phyloP scores from a whole-genome alignment of 30 jellyfish, hydroid and myxozoan genomes.

The Aurelia sp. region DNA sequence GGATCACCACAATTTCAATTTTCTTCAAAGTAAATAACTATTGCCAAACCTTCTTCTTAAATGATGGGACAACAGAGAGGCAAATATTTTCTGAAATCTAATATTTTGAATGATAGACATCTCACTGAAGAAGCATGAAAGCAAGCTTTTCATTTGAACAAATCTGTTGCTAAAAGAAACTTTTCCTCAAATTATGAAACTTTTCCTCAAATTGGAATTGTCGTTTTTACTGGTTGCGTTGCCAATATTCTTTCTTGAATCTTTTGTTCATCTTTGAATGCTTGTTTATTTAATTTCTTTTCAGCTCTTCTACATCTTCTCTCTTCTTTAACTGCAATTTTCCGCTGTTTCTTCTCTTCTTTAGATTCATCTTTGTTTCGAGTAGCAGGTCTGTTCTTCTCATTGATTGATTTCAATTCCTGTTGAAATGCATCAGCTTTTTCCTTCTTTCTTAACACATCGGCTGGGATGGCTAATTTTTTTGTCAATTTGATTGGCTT shows the following conservation, averaged over 20 bases:
- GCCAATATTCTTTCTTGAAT: slow-evolving; percentile 79
- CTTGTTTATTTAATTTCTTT: slow-evolving; percentile 78
- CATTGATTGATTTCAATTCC: neutral
- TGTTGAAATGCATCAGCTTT: slow-evolving; percentile 16
- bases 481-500: slow-evolving; percentile 70
- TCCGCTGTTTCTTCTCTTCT: slow-evolving; percentile 74
- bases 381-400: no score
- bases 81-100: no score
- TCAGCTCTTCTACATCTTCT: slow-evolving; percentile 80
- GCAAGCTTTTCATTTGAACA: no score
- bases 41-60: no score
- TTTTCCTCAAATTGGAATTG: slow-evolving; percentile 27
- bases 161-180: no score
- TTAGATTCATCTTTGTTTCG: slow-evolving; percentile 64
- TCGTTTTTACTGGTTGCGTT: slow-evolving; percentile 27
- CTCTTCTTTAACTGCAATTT: slow-evolving; percentile 79
- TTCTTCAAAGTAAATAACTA: no score
- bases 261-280: slow-evolving; percentile 80
- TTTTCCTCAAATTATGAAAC: neutral
- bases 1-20: no score
- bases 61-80: no score
- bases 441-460: slow-evolving; percentile 69
- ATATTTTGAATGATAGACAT: no score
- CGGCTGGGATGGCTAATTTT: slow-evolving; percentile 81
- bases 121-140: no score